A percentile compares a stretch with the other conserved stretches of the same genome.
These are phyloP conservation scores for Diadegma fenestrale DNA, from an alignment of 2,888 invertebrate genomes.

Conservation along the genomic window DNA sequence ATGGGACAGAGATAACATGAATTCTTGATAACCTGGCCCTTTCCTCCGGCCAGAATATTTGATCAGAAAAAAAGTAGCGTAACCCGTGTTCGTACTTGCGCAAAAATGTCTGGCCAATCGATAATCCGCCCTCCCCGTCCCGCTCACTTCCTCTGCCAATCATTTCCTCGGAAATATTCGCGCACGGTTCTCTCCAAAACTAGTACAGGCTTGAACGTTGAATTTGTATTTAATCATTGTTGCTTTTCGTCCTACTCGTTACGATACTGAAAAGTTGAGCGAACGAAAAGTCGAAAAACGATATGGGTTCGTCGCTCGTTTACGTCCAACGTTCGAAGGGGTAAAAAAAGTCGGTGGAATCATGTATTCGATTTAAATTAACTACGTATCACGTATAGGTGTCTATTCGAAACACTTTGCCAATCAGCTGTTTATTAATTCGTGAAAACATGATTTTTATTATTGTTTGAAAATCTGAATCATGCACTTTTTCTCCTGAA, in stretches of 20 bases:
- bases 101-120: slow-evolving; percentile 45
- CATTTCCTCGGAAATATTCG: slow-evolving; percentile 7
- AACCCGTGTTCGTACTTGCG: slow-evolving; percentile 18
- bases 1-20: slow-evolving; percentile 37
- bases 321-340: slow-evolving; percentile 26
- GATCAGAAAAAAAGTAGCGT: slow-evolving; percentile 5
- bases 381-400: slow-evolving; percentile 56
- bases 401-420: slow-evolving; percentile 51
- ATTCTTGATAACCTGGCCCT: slow-evolving; percentile 25
- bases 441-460: neutral
- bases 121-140: slow-evolving; percentile 21
- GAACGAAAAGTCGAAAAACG: neutral
- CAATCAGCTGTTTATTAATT: slow-evolving; percentile 42
- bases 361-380: slow-evolving; percentile 28
- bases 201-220: slow-evolving; percentile 49
- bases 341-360: slow-evolving; percentile 9
- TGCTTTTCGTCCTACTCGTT: slow-evolving; percentile 52
- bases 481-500: slow-evolving; percentile 22
- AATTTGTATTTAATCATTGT: slow-evolving; percentile 42
- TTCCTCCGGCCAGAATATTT: slow-evolving; percentile 13
- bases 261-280: slow-evolving; percentile 21
- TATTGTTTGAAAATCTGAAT: neutral
- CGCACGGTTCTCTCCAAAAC: slow-evolving; percentile 36
- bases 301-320: slow-evolving; percentile 43
- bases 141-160: neutral